Base-by-base conservation (phyloP, 1,140 invertebrate genomes). In the Drosophila insularis region DNA sequence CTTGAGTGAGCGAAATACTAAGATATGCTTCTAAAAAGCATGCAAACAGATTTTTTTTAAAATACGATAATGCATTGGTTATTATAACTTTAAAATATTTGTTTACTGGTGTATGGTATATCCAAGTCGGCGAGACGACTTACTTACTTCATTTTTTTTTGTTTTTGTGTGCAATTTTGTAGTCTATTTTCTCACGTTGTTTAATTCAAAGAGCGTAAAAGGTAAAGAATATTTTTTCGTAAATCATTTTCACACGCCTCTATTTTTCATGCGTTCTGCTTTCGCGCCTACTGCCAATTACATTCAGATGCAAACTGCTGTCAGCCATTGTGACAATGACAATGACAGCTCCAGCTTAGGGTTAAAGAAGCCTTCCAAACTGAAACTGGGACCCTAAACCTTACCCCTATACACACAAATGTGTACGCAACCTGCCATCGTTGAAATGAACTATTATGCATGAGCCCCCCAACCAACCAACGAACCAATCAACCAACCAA, bases 281-380 rank as follows among this genome's bases (percentile, higher is more conserved):
- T 78, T 71, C 75, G 74, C 74, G 73, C 74, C 74, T 77, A 77
- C 75, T 77, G 75, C 75, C 75, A 78, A 78, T 78, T 78, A 78
- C 75, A 77, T 68, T 75, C 72, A 32, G 53, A 72, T 75, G 73
- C 73, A 68, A 75, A 58, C 31, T 19, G 55, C 73, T 75, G 73
- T 74, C 74, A 76, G 67, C 37, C 75, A 14, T 66, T 78, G 55
- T 67, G 55, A 67, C 74, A 71, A 78, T 77, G 68, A 78, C 68
- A 78, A 78, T 78, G 75, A 78, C 75, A 78, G 73, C 75, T 63
- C 27, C 75, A 78, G 73, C 75, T 63, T 37, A 54, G 75, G 74
- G 74, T 78, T 77, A 77, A 67, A 50, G 43, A 50, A 50, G 17
- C 43, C 43, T 50, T 21, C 4, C 7, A 50, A 50, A 21, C 10